Evolutionary conservation across 1,140 invertebrate genomes (phyloP).

Genomic region (Meloidogyne exigua): DNA sequence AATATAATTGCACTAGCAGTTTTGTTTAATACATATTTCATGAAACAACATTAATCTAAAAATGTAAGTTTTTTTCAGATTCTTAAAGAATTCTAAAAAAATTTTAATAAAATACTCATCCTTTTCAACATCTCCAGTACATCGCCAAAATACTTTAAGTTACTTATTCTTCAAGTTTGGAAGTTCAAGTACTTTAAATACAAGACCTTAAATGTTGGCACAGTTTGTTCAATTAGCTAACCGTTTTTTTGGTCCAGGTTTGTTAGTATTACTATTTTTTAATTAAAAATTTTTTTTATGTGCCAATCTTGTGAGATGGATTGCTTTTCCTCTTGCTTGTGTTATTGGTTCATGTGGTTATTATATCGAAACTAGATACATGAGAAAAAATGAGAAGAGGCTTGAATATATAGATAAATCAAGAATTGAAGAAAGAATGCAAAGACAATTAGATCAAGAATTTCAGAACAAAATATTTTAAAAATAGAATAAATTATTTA

Average conservation of each 20-base stretch:
- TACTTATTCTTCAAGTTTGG: no score
- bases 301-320: not conserved
- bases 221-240: not conserved
- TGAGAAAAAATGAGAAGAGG: not conserved
- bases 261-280: not conserved
- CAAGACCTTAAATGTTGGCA: not conserved
- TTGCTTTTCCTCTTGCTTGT: not conserved
- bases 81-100: no score
- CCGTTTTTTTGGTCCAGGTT: not conserved
- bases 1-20: not conserved
- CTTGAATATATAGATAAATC: not conserved
- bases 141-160: no score
- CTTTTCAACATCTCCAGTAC: no score
- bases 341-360: slow-evolving; percentile 4
- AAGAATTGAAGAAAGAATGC: not conserved
- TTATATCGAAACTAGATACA: not conserved
- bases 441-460: not conserved
- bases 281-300: not conserved
- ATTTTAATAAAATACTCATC: no score
- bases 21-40: not conserved
- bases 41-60: no score
- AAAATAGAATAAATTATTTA: not conserved
- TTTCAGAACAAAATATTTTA: not conserved
- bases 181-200: no score
- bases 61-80: no score